These are phyloP conservation scores for Aphodius granarius DNA, from an alignment of 2,888 invertebrate genomes.

Conservation along the genomic window DNA sequence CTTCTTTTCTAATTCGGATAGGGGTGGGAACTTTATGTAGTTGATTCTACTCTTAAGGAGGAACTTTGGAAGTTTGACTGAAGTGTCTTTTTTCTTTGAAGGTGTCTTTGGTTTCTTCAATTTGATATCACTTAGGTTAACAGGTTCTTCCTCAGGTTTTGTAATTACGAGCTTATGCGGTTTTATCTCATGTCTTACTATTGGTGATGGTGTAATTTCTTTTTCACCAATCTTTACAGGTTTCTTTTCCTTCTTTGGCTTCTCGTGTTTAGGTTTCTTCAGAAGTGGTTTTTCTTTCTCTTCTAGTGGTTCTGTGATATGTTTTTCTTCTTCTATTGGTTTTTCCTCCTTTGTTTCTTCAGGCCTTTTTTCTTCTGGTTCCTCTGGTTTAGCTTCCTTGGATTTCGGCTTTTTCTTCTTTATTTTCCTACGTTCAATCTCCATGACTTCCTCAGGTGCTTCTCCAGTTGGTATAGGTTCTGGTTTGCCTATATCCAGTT, in stretches of 20 bases:
- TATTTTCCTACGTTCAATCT: conserved; percentile 33
- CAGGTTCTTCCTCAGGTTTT: conserved; percentile 57
- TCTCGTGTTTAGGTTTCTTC: conserved; percentile 28
- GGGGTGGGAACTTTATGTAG: conserved; percentile 65
- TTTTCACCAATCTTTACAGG: conserved; percentile 35
- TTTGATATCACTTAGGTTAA: conserved; percentile 65
- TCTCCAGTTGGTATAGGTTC: conserved; percentile 47
- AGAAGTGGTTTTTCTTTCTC: conserved; percentile 27
- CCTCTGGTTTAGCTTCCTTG: conserved; percentile 33
- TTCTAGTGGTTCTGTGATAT: conserved; percentile 22
- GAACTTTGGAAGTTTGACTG: conserved; percentile 53
- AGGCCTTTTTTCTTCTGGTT: conserved; percentile 32
- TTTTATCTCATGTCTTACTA: conserved; percentile 57
- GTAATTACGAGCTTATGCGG: conserved; percentile 61
- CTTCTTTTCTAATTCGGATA: conserved; percentile 41
- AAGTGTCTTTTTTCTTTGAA: conserved; percentile 50
- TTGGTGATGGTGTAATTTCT: conserved; percentile 57
- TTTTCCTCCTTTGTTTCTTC: conserved; percentile 33
- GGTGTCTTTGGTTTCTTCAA: conserved; percentile 61
- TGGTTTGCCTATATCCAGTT: conserved; percentile 50
- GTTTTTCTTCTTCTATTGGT: conserved; percentile 31
- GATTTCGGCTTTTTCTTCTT: conserved; percentile 31
- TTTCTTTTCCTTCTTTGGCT: conserved; percentile 32
- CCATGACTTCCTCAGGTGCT: conserved; percentile 47
- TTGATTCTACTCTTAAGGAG: conserved; percentile 54